Base-by-base conservation (phyloP, 2,113 vertebrate genomes). In the Ornithorhynchus anatinus region DNA sequence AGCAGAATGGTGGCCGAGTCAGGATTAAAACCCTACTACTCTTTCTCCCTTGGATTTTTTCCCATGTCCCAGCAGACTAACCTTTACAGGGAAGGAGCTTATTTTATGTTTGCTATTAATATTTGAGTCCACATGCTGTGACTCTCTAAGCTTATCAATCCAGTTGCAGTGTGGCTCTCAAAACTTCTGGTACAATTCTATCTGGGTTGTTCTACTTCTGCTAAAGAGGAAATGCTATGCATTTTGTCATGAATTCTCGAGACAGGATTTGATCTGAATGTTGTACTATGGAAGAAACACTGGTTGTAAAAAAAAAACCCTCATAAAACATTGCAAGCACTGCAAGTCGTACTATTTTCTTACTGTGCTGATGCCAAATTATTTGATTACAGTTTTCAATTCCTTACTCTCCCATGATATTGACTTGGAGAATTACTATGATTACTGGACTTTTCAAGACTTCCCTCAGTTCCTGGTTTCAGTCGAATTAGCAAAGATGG, bases 241-340 rank as follows among this genome's bases (percentile, higher is more conserved):
- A 63, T 51, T 64, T 70, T n/a, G n/a, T n/a, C 72, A 59, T 52
- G 82, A 62, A 59, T 79, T 62, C 77, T 65, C 68, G 60, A 77
- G 67, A 59, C 70, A 25, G 43, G 54, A 68, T 61, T 79, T 58
- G 61, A 62, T 65, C 74, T 47, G 58, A 59, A 80, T 70, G 79
- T 35, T 78, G 43, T 36, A 74, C 63, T 53, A 50, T 86, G 64
- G 60, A 53, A 31, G 52, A 60, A 76, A 29, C 14, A 0, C 58
- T 80, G n/a, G n/a, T n/a, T 62, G 60, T 69, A 48, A 57, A 78
- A 69, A 64, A 65, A 62, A 80, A 76, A 77, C 58, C 53, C 78
- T 45, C 0, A 2, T 44, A 57, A 19, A 75, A 75, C 67, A 78
- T 61, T 68, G 25, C 35, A 62, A 64, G 57, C 67, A 40, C 52